These are phyloP conservation scores for Larimichthys polyactis DNA, from an alignment of 2,113 vertebrate genomes.

Conservation along the genomic window DNA sequence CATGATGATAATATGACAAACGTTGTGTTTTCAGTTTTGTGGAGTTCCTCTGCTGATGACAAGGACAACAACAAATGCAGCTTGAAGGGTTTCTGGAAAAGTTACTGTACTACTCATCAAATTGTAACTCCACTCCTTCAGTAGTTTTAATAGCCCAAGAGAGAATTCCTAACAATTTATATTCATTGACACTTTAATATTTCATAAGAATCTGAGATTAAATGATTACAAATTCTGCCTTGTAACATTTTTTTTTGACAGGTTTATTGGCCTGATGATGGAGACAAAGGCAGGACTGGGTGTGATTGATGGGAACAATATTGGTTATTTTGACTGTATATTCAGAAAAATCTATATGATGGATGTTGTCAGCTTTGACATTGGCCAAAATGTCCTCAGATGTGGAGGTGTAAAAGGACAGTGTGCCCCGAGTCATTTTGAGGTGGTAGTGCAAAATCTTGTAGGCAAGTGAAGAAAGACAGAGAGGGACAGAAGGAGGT, in stretches of 20 bases:
- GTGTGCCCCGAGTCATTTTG: background rate
- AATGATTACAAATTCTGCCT: conserved; percentile 12
- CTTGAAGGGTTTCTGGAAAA: background rate
- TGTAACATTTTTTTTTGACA: conserved; percentile 23
- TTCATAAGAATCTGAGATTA: background rate
- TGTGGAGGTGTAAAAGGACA: background rate
- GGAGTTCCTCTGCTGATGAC: background rate
- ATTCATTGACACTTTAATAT: conserved; percentile 29
- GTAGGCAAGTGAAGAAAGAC: background rate
- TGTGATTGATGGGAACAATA: conserved; percentile 49
- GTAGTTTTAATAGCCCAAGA: background rate
- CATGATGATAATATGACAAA: background rate
- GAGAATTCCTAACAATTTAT: background rate
- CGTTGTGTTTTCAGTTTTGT: background rate
- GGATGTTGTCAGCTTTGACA: conserved; percentile 6
- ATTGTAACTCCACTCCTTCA: background rate
- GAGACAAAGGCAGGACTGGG: background rate
- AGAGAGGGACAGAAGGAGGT: background rate
- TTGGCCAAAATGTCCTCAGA: conserved; percentile 5
- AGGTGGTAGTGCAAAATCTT: background rate
- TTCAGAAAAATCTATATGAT: conserved; percentile 14
- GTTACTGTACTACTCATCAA: background rate
- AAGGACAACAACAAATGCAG: background rate
- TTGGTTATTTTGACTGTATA: conserved; percentile 13
- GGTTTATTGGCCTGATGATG: conserved; percentile 10